Conservation (phyloP, 2,113 vertebrate species). For the Myiopsitta monachus region DNA sequence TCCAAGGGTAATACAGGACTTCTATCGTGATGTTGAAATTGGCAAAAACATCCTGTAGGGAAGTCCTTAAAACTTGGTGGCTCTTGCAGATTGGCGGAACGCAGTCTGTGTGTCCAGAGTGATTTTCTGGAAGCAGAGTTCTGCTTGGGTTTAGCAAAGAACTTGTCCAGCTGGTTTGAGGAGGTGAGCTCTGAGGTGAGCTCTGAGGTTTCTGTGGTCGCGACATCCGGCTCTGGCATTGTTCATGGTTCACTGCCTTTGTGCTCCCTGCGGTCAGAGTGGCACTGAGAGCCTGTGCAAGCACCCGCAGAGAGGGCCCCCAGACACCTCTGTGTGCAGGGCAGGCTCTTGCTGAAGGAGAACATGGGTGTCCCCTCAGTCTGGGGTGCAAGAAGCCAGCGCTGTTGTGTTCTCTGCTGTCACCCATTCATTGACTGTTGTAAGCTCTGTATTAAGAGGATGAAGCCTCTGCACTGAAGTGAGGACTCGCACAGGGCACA, state of each 20-base stretch:
- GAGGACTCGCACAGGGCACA: background rate
- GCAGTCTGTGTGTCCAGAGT: background rate
- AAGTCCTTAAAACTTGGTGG: background rate
- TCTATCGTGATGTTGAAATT: background rate
- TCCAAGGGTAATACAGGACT: constrained; percentile 32
- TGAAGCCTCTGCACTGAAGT: background rate
- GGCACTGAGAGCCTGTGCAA: background rate
- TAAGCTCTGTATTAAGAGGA: background rate
- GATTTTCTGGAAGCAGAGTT: background rate
- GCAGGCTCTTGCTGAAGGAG: background rate
- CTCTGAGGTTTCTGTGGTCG: constrained; percentile 1
- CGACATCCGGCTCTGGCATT: background rate
- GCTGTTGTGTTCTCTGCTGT: background rate
- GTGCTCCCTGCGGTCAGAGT: background rate
- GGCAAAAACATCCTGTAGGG: constrained; percentile 3
- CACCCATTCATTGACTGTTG: background rate
- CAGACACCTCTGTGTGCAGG: background rate
- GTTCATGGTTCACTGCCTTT: background rate
- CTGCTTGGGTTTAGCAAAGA: constrained; percentile 15
- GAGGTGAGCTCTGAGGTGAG: constrained; percentile 35
- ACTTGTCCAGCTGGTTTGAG: constrained; percentile 47
- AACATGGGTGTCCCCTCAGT: fast-evolving
- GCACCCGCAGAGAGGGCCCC: background rate
- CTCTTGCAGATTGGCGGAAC: background rate
- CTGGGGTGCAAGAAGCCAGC: background rate